These are phyloP conservation scores for Astreopora myriophthalma DNA, from an alignment of 64 coral and sea anemone genomes.

Conservation along the genomic window DNA sequence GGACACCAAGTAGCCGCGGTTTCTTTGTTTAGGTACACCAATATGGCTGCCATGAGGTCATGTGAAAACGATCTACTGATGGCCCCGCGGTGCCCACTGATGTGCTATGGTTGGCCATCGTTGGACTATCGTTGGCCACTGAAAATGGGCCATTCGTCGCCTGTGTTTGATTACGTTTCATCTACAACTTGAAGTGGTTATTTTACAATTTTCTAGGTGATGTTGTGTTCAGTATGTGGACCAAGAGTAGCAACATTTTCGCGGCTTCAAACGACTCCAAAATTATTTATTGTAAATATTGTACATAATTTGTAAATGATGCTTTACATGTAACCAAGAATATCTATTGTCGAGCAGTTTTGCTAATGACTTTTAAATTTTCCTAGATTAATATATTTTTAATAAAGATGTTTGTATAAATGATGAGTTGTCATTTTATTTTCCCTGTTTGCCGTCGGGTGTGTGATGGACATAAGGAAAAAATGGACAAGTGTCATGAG, in stretches of 20 bases:
- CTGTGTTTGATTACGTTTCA: too few relatives aligned
- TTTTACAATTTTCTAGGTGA: too few relatives aligned
- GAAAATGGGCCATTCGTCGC: too few relatives aligned
- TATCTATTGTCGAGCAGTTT: slow-evolving; percentile 55
- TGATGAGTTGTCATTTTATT: neutral
- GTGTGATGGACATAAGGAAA: too few relatives aligned
- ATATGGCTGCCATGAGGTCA: too few relatives aligned
- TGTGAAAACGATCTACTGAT: too few relatives aligned
- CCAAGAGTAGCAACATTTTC: slow-evolving; percentile 30
- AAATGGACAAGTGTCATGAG: too few relatives aligned
- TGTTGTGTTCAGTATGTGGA: neutral
- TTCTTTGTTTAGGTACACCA: too few relatives aligned
- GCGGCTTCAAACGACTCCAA: slow-evolving; percentile 17
- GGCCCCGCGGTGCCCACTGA: neutral
- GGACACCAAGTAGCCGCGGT: too few relatives aligned
- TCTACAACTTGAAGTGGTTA: too few relatives aligned
- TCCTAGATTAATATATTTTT: slow-evolving; percentile 64
- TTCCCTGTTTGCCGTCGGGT: neutral
- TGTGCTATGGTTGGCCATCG: neutral
- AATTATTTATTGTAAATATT: slow-evolving; percentile 65
- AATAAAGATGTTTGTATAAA: slow-evolving; percentile 58
- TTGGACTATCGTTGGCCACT: neutral
- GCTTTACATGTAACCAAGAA: slow-evolving; percentile 50
- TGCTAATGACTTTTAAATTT: slow-evolving; percentile 53
- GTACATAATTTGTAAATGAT: slow-evolving; percentile 59